Evolutionary conservation across 2,888 invertebrate species (phyloP).

Genomic region (Euclidia mi): DNA sequence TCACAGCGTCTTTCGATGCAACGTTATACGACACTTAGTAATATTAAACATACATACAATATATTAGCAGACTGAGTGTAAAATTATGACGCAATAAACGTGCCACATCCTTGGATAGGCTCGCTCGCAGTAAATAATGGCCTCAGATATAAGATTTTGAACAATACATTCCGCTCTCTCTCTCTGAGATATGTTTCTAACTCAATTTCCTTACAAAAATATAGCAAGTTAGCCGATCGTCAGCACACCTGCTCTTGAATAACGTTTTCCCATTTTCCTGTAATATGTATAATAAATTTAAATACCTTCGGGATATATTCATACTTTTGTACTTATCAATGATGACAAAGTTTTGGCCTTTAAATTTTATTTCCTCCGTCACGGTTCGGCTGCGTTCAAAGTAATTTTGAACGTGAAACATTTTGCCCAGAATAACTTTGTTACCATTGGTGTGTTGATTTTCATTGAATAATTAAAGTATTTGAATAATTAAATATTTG

Average conservation of each 20-base stretch:
- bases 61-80: constrained; percentile 32
- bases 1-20: too few species aligned
- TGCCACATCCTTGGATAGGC: constrained; percentile 41
- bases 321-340: constrained; percentile 70
- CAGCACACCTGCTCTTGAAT: constrained; percentile 87
- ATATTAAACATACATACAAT: too few species aligned
- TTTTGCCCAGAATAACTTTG: constrained; percentile 60
- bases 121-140: constrained; percentile 50
- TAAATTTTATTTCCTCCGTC: constrained; percentile 46
- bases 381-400: constrained; percentile 28
- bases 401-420: constrained; percentile 36
- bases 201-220: constrained; percentile 85
- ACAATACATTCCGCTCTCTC: constrained; percentile 56
- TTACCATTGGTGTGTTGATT: constrained; percentile 59
- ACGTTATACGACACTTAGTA: too few species aligned
- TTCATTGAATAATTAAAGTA: constrained; percentile 72
- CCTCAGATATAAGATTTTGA: constrained; percentile 51
- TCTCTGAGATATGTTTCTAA: constrained; percentile 49
- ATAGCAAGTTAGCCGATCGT: constrained; percentile 88
- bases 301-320: constrained; percentile 80
- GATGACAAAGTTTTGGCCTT: constrained; percentile 48
- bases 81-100: constrained; percentile 56
- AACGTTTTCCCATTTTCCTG: constrained; percentile 83
- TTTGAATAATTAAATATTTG: too few species aligned
- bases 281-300: constrained; percentile 87